These are phyloP conservation scores for Graptemys geographica DNA, from an alignment of 2,797 vertebrate species.

Conservation along the genomic window DNA sequence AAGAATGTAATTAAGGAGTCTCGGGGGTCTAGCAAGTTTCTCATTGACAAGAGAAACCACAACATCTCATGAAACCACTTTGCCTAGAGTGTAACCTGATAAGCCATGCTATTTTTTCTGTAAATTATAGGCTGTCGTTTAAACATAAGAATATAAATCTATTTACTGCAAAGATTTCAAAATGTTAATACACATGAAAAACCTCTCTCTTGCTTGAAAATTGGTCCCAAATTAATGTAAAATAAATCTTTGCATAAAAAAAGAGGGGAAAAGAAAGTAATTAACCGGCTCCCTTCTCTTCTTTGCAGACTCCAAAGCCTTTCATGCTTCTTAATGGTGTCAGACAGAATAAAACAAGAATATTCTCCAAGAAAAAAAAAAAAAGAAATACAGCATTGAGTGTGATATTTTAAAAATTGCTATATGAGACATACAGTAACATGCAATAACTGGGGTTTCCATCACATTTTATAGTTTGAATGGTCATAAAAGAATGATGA, in stretches of 20 bases:
- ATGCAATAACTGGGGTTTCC: constrained; percentile 51
- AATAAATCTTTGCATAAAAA: constrained; percentile 62
- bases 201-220: constrained; percentile 70
- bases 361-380: constrained; percentile 54
- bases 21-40: constrained; percentile 28
- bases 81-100: constrained; percentile 31
- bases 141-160: constrained; percentile 69
- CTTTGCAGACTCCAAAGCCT: constrained; percentile 43
- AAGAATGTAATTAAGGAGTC: constrained; percentile 58
- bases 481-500: background rate
- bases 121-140: constrained; percentile 73
- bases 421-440: constrained; percentile 40
- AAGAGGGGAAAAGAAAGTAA: constrained; percentile 35
- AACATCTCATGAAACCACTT: background rate
- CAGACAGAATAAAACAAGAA: constrained; percentile 67
- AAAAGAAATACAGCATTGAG: constrained; percentile 46
- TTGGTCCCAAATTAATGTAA: constrained; percentile 73
- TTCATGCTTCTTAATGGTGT: constrained; percentile 60
- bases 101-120: constrained; percentile 58
- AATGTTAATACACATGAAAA: constrained; percentile 68
- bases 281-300: constrained; percentile 49
- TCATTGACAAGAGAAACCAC: constrained; percentile 37
- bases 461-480: constrained; percentile 55
- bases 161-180: constrained; percentile 48
- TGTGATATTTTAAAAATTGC: constrained; percentile 47